Base-by-base conservation (phyloP, 2,888 invertebrate species). In the Acrobasis repandana region DNA sequence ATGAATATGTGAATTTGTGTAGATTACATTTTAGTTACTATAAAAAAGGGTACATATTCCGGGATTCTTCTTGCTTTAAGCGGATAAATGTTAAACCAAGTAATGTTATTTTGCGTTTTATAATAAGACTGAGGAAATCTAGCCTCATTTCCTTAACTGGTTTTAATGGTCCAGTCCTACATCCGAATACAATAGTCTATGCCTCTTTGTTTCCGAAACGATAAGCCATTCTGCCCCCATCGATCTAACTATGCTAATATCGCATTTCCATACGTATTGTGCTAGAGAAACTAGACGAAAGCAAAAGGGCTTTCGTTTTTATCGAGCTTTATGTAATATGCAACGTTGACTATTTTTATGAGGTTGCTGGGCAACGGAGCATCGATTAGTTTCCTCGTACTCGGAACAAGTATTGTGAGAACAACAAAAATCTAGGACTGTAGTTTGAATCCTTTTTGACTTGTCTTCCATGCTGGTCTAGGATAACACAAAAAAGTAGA, bases 201-300 rank as follows among this genome's bases (percentile, higher is more conserved):
- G 20, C 28, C 18, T 38, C 54, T 54, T 54, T 54, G 43, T 54
- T 54, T 38, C 54, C 38, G 18, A 54, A 18, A 38, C 54, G 14
- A 38, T 18, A 20, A 11, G 9, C 14, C 43, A 43, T 1, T 1
- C 14, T n/a, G 49, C 50, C 50, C 20, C 16, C n/a, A 36, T 49
- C 36, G 58, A 58, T 58, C 49, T 57, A 47, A 57, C 28, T 36
- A 65, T 67, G 65, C 64, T 60, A 67, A 67, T 67, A 63, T 57
- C 59, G 58, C 64, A 80, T 81, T 79, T 71, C 66, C 75, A 74
- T 75, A 66, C 63, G 70, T 74, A 74, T 71, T 73, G 75, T 75
- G 62, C 64, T 54, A 67, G 68, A 71, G 72, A 72, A 76, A 72
- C 71, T 58, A 58, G 69, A 70, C 65, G 80, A 82, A 80, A 81